Evolutionary conservation across 2,797 vertebrate genomes (phyloP).

Genomic region (Podarcis lilfordi): DNA sequence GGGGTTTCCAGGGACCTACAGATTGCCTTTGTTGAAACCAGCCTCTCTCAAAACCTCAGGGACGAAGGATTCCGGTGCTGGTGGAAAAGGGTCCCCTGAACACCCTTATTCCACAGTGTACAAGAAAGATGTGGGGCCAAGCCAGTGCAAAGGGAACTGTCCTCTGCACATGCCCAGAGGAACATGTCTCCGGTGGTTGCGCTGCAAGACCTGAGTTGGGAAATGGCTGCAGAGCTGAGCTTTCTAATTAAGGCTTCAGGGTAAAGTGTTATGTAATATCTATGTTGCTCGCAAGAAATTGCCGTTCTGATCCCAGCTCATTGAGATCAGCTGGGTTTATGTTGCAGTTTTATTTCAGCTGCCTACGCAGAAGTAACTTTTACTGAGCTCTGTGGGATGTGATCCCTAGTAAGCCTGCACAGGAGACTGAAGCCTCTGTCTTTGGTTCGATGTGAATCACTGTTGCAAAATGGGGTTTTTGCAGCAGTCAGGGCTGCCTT

Average conservation of each 20-base stretch:
- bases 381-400: neutral
- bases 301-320: neutral
- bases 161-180: neutral
- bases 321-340: neutral
- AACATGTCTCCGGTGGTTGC: neutral
- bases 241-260: neutral
- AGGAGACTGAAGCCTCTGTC: neutral
- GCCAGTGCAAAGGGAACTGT: neutral
- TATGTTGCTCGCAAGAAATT: neutral
- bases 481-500: neutral
- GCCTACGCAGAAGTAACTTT: neutral
- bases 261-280: too few relatives aligned
- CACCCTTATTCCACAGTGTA: too few relatives aligned
- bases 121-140: too few relatives aligned
- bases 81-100: too few relatives aligned
- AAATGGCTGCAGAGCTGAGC: neutral
- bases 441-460: neutral
- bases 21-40: too few relatives aligned
- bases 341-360: neutral
- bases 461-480: neutral
- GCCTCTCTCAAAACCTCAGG: too few relatives aligned
- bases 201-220: neutral
- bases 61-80: too few relatives aligned
- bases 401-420: neutral
- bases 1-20: too few relatives aligned